phyloP scores from a whole-genome alignment of 2,888 invertebrate species.

The Drosophila heteroneura region DNA sequence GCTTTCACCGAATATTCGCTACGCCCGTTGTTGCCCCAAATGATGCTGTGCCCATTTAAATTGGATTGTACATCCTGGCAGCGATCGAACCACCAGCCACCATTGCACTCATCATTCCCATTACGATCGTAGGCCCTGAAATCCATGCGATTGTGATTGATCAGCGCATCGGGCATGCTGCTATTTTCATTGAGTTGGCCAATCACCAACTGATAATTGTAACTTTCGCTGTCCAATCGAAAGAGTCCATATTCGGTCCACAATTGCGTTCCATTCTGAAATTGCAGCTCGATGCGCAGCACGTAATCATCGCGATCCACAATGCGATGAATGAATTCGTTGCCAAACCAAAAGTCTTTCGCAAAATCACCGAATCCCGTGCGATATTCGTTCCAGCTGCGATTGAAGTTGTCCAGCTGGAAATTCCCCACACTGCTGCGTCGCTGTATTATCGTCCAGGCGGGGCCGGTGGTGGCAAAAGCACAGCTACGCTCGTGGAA shows the following conservation, averaged over 20 bases:
- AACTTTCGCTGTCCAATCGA: conserved; percentile 84
- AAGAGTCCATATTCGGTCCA: conserved; percentile 87
- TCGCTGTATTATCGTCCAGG: conserved; percentile 87
- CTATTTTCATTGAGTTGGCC: conserved; percentile 83
- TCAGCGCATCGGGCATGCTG: conserved; percentile 87
- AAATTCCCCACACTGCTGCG: conserved; percentile 79
- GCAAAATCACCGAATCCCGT: conserved; percentile 87
- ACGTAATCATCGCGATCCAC: conserved; percentile 84
- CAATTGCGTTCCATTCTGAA: conserved; percentile 85
- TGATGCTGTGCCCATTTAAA: conserved; percentile 85
- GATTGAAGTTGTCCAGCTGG: conserved; percentile 86
- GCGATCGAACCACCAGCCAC: conserved; percentile 88
- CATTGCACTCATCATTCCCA: conserved; percentile 86
- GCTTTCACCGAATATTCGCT: conserved; percentile 86
- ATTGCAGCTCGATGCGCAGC: conserved; percentile 86
- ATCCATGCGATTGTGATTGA: conserved; percentile 86
- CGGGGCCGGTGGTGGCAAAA: conserved; percentile 85
- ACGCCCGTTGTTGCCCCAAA: conserved; percentile 87
- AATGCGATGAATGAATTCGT: conserved; percentile 86
- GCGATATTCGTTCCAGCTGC: conserved; percentile 87
- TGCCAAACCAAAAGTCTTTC: conserved; percentile 88
- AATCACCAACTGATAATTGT: conserved; percentile 86
- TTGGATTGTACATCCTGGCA: conserved; percentile 77
- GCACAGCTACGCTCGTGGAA: conserved; percentile 86
- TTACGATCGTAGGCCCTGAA: conserved; percentile 85